Base-by-base conservation (phyloP, 1,140 invertebrate genomes). In the Aphelinus certus region DNA sequence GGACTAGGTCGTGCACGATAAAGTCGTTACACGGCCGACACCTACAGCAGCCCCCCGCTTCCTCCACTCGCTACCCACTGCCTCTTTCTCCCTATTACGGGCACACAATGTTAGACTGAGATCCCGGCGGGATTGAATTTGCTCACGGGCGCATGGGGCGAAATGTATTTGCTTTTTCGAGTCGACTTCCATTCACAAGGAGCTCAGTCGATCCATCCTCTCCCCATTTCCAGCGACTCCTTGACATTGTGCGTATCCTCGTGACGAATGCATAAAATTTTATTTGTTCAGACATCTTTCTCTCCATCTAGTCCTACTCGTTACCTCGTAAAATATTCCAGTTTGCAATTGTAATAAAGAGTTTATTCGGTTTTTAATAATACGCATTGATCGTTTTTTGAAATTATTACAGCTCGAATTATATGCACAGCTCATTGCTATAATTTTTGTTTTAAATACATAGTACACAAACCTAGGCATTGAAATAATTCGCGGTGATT, bases 111-210 rank as follows among this genome's bases (percentile, higher is more conserved):
- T 85, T 85, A 86, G 85, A 83, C 83, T 26, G 26, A 81, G 83
- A 85, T 81, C 82, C 83, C 81, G 83, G 84, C 85, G 83, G 86
- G 85, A 87, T 86, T 87, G 85, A 86, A 86, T 87, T 87, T 87
- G 83, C 85, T 83, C 84, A 85, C 85, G 81, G 83, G 84, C 85
- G 85, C 84, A 83, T 83, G 26, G 83, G 86, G 83, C 84, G 85
- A 86, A 86, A 86, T 82, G 83, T 86, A 86, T 86, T 87, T 86
- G 85, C 85, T 86, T 87, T 86, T 87, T 85, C 85, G 85, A 81
- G 82, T 83, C 83, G 79, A 81, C 82, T 67, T 45, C 55, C 63
- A 42, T 6, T 7, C 3, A 57, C 53, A 49, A 65, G 73, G 65
- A 67, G 64, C 55, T 55, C 49, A 72, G 70, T 79, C 72, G 65